phyloP scores from a whole-genome alignment of 2,797 vertebrate genomes.

The Bradypus variegatus region DNA sequence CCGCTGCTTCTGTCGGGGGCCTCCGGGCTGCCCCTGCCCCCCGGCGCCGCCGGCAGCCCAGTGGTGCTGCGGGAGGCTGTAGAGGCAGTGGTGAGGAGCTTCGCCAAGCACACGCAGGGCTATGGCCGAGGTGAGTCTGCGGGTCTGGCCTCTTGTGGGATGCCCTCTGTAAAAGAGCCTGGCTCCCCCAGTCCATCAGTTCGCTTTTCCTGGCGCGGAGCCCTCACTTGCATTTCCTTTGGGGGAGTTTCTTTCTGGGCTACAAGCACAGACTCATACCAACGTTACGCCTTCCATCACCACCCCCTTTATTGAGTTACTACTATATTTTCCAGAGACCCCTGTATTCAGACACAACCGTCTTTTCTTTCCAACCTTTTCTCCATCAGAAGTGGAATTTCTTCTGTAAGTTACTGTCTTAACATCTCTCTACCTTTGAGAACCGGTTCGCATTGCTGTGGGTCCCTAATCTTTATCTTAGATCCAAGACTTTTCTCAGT shows the following conservation, averaged over 20 bases:
- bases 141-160: constrained; percentile 1
- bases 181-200: constrained; percentile 30
- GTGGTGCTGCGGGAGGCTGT: constrained; percentile 92
- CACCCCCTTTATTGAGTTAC: constrained; percentile 17
- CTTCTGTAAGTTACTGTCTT: not conserved
- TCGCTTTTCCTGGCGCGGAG: constrained; percentile 44
- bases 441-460: constrained; percentile 25
- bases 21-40: constrained; percentile 69
- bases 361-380: constrained; percentile 16
- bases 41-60: constrained; percentile 83
- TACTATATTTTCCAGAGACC: not conserved
- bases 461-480: not conserved
- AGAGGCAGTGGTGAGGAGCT: constrained; percentile 95
- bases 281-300: not conserved
- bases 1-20: constrained; percentile 78
- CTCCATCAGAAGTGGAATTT: not conserved
- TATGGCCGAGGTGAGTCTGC: constrained; percentile 88
- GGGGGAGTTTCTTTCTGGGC: constrained; percentile 54
- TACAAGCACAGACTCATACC: not conserved
- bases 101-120: constrained; percentile 96
- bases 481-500: not conserved
- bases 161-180: not conserved
- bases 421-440: not conserved
- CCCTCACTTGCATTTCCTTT: constrained; percentile 60
- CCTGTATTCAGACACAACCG: not conserved